Evolutionary conservation across 37 sponge, comb jelly and placozoan genomes (phyloP).

Genomic region (Theonella swinhoei): DNA sequence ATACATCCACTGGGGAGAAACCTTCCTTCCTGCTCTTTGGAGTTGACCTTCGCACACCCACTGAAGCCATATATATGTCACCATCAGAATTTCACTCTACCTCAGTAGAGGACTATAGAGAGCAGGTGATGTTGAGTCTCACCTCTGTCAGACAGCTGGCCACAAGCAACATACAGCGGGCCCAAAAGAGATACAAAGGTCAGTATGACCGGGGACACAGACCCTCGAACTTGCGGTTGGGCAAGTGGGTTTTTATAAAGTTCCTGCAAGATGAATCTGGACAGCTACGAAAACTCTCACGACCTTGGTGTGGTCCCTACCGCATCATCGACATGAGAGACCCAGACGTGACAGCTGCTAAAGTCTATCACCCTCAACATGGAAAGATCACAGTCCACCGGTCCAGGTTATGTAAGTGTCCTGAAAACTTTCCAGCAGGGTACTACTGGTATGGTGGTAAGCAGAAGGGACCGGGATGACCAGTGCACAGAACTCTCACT

Average conservation of each 20-base stretch:
- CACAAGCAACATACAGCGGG: background rate
- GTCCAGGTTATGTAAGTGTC: background rate
- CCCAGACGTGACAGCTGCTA: background rate
- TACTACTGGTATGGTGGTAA: background rate
- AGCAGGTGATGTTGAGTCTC: constrained; percentile 9
- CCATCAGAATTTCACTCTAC: background rate
- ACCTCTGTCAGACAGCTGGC: constrained; percentile 16
- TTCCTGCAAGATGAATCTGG: constrained; percentile 15
- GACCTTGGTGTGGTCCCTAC: constrained; percentile 17
- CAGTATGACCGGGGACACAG: background rate
- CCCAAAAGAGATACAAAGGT: constrained; percentile 1
- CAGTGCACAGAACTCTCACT: too few relatives aligned
- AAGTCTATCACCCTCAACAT: background rate
- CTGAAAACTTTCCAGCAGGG: background rate
- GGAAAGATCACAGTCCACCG: background rate
- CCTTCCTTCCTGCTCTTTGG: constrained; percentile 53
- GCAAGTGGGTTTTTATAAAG: constrained; percentile 5
- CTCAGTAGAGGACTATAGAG: background rate
- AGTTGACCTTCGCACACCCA: constrained; percentile 26
- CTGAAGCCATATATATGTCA: constrained; percentile 17
- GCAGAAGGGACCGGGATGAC: background rate
- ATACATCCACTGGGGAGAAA: constrained; percentile 36
- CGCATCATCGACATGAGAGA: background rate
- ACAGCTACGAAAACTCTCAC: constrained; percentile 9
- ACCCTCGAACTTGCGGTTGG: background rate